Conservation (phyloP, 2,113 vertebrate genomes). For the Hydropotes inermis region DNA sequence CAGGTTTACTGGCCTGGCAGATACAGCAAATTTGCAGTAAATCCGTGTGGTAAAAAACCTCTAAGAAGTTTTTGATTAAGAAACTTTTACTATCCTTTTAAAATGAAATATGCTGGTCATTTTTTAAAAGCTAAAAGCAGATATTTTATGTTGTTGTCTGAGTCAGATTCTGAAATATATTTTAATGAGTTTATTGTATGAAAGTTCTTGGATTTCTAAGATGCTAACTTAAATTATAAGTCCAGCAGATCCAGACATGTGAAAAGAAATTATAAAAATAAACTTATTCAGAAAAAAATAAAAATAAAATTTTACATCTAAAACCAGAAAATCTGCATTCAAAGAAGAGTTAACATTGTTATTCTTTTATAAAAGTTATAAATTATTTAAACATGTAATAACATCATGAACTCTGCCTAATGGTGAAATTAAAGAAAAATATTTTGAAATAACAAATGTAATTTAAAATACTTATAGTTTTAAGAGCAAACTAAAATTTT, state of each 20-base stretch:
- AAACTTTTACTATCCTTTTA: constrained; percentile 73
- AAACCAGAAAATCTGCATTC: constrained; percentile 22
- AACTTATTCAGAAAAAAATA: constrained; percentile 39
- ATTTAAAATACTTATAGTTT: constrained; percentile 2
- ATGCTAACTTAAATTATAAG: constrained; percentile 31
- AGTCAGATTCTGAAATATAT: constrained; percentile 60
- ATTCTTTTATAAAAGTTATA: constrained; percentile 30
- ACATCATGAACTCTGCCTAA: not conserved
- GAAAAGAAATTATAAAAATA: constrained; percentile 3
- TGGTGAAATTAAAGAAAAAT: constrained; percentile 4
- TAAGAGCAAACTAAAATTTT: constrained; percentile 35
- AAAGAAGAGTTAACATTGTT: not conserved
- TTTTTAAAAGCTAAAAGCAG: constrained; percentile 66
- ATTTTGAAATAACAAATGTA: constrained; percentile 2
- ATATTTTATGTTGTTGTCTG: constrained; percentile 64
- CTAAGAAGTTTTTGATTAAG: constrained; percentile 73
- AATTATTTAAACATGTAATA: constrained; percentile 3
- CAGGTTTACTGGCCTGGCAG: constrained; percentile 53
- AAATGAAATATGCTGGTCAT: constrained; percentile 67
- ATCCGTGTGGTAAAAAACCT: constrained; percentile 61
- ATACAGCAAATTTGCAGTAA: constrained; percentile 35
- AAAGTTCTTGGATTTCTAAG: constrained; percentile 55
- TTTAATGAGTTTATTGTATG: constrained; percentile 59
- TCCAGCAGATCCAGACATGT: not conserved
- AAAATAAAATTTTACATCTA: not conserved